Evolutionary conservation across 2,113 vertebrate species (phyloP).

Genomic region (Globicephala melas): DNA sequence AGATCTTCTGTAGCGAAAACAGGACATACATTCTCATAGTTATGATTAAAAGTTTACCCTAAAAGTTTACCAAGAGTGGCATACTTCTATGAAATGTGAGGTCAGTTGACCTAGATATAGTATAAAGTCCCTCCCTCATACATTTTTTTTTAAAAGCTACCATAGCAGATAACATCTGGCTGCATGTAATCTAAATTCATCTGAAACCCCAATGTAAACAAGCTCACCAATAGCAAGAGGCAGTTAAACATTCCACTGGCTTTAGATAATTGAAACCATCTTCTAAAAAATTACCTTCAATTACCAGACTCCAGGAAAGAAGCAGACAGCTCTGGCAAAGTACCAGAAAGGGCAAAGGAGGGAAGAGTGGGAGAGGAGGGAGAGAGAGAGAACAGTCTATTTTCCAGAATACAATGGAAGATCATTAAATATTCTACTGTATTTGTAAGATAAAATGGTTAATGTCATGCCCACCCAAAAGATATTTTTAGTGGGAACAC

Average conservation of each 20-base stretch:
- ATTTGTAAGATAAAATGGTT: conserved; percentile 43
- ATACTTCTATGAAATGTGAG: conserved; percentile 59
- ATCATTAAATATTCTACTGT: conserved; percentile 53
- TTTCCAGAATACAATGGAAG: conserved; percentile 52
- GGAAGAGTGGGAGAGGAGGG: neutral
- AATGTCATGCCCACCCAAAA: conserved; percentile 40
- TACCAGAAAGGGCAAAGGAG: conserved; percentile 35
- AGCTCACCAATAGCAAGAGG: conserved; percentile 81
- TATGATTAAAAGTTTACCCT: conserved; percentile 36
- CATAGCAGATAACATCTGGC: conserved; percentile 84
- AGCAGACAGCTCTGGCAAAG: conserved; percentile 70
- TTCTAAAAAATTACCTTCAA: conserved; percentile 78
- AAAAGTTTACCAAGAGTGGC: neutral
- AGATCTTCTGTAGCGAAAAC: neutral
- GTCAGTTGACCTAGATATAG: conserved; percentile 71
- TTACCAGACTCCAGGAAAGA: conserved; percentile 71
- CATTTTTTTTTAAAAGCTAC: conserved; percentile 67
- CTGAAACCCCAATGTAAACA: conserved; percentile 84
- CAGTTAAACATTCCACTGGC: conserved; percentile 83
- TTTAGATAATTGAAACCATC: conserved; percentile 85
- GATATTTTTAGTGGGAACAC: conserved; percentile 26
- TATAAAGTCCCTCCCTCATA: conserved; percentile 63
- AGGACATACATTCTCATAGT: neutral
- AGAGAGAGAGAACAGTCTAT: neutral
- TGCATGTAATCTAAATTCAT: conserved; percentile 83